phyloP scores from a whole-genome alignment of 2,888 invertebrate species.

The Galerucella calmariensis region DNA sequence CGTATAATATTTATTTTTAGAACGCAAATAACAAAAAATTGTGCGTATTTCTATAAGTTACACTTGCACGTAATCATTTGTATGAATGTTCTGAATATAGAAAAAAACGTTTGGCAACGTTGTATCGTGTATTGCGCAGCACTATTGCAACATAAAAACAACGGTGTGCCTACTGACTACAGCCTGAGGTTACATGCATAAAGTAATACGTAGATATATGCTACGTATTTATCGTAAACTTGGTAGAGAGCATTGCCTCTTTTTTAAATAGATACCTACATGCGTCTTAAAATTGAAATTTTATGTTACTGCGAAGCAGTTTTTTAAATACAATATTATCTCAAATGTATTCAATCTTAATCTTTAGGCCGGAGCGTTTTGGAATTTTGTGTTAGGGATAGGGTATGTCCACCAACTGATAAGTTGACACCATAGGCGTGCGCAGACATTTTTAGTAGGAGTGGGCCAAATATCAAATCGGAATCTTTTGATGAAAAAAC shows the following conservation, averaged over 20 bases:
- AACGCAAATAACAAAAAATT: neutral
- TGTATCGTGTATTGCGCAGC: slow-evolving; percentile 34
- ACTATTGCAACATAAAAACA: slow-evolving; percentile 28
- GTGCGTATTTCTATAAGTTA: slow-evolving; percentile 8
- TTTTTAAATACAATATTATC: no score
- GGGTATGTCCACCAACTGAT: no score
- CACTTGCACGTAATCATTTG: neutral
- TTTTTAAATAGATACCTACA: neutral
- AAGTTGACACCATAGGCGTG: no score
- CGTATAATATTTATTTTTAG: slow-evolving; percentile 17
- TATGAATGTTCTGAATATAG: neutral
- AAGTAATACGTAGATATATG: slow-evolving; percentile 7
- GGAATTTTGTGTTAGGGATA: no score
- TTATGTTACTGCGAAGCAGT: slow-evolving; percentile 1
- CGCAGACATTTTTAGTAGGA: no score
- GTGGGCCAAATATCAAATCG: no score
- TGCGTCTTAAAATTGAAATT: slow-evolving; percentile 7
- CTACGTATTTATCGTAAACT: slow-evolving; percentile 11
- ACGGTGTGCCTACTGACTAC: slow-evolving; percentile 23
- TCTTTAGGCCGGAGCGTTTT: no score
- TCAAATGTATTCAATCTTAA: no score
- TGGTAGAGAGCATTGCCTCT: slow-evolving; percentile 13
- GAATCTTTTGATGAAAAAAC: no score
- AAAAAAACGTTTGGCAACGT: slow-evolving; percentile 15
- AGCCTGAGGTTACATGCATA: slow-evolving; percentile 20